Conservation (phyloP, 2,797 vertebrate genomes). For the Alectoris magna region DNA sequence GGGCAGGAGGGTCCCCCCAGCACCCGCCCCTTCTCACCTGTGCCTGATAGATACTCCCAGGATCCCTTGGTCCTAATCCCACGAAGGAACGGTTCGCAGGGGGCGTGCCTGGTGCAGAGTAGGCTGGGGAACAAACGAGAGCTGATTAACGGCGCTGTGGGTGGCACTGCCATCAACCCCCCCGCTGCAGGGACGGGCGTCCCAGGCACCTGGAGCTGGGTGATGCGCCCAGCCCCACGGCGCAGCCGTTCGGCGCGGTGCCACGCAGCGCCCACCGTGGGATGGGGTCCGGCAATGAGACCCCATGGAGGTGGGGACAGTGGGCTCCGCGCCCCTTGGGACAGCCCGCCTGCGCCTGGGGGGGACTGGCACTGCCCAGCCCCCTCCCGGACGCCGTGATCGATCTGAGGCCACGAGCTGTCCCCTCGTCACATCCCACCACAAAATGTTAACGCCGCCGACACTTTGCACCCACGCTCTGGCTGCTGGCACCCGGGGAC, state of each 20-base stretch:
- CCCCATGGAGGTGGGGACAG: background rate
- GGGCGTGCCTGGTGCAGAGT: conserved; percentile 93
- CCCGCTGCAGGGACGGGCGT: background rate
- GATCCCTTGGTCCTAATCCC: conserved; percentile 94
- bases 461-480: fast-evolving
- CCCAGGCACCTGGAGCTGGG: fast-evolving
- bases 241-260: background rate
- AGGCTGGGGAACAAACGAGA: conserved; percentile 86
- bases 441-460: background rate
- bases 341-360: background rate
- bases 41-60: conserved; percentile 93
- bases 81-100: conserved; percentile 95
- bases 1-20: conserved; percentile 40
- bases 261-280: background rate
- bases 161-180: conserved; percentile 1
- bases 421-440: background rate
- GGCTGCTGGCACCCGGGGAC: background rate
- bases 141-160: conserved; percentile 66
- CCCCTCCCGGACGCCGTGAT: fast-evolving
- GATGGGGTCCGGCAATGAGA: background rate
- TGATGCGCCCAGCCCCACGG: background rate
- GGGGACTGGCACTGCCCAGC: background rate
- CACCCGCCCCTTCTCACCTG: conserved; percentile 82
- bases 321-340: background rate
- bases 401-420: background rate